Evolutionary conservation across 1,140 invertebrate species (phyloP), one percentile per base, ranked within the genome.

Genomic region (Eriocheir sinensis): DNA sequence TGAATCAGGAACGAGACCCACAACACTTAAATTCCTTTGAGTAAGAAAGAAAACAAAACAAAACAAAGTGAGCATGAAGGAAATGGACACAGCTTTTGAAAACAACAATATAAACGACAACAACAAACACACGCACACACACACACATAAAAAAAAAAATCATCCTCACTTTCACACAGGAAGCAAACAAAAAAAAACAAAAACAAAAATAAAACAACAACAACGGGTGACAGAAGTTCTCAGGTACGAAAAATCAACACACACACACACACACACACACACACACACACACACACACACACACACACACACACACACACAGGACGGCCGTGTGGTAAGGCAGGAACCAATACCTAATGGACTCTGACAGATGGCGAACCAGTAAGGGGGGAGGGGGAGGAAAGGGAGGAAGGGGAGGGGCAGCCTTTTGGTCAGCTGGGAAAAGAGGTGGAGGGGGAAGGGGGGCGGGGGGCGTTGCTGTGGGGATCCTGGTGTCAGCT

Each of bases 321-420:
- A n/a, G 17, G 27, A 4, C 60, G 60, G 60, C 60, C n/a, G 60
- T 8, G 44, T 72, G 60, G 60, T 72, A 21, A n/a, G 3, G 6
- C 21, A 72, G 60, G 60, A 72, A 72, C 60, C 60, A 72, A 72
- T 72, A n/a, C 21, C 60, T 72, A 72, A 72, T 72, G 60, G 60
- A 1, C 21, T n/a, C 60, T 72, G 60, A 72, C 60, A 72, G 17
- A 72, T 72, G 60, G 60, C 60, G 21, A 21, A 72, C 27, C 17
- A 27, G n/a, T n/a, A 72, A n/a, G 60, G 27, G 9, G 21, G 48
- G 48, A n/a, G 48, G 48, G 48, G 12, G 48, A 21, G 48, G 12
- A 21, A 21, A 53, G 2, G 48, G 48, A 17, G 48, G 48, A 53
- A 53, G 48, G 48, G 21, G 48, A 17, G 48, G 21, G 21, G 48